Conservation (phyloP, 92 coral and sea anemone species). For the Anthopleura xanthogrammica region DNA sequence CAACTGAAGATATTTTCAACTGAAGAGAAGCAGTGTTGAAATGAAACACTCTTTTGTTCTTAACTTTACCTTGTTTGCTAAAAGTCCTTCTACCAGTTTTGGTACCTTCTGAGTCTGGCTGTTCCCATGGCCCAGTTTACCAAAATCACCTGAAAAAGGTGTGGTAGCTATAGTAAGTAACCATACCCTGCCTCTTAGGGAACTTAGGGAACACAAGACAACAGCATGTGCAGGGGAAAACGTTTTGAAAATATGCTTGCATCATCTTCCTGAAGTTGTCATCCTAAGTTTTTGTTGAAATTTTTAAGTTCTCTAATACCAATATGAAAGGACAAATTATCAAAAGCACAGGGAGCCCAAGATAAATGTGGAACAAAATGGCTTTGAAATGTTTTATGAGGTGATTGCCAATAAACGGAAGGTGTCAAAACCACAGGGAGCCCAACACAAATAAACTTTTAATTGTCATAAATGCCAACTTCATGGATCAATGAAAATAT, state of each 20-base stretch:
- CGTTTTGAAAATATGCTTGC: too few species aligned
- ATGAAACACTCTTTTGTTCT: not conserved
- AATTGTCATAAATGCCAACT: too few species aligned
- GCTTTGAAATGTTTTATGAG: not conserved
- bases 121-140: slow-evolving; percentile 82
- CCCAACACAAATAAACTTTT: too few species aligned
- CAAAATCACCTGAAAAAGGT: slow-evolving; percentile 64
- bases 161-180: not conserved
- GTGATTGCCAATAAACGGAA: not conserved
- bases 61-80: slow-evolving; percentile 57
- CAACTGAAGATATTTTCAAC: too few species aligned
- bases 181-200: not conserved
- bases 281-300: too few species aligned
- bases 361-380: not conserved
- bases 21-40: too few species aligned
- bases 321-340: too few species aligned
- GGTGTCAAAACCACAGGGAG: not conserved
- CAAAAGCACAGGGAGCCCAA: not conserved
- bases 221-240: too few species aligned
- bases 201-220: too few species aligned
- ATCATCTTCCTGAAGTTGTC: too few species aligned
- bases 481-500: too few species aligned
- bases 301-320: too few species aligned
- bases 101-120: slow-evolving; percentile 89
- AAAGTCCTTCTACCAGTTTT: slow-evolving; percentile 61